Percentiles rank a stretch among this genome's conserved stretches.
Conservation (phyloP, 2,888 invertebrate genomes). For the Xanthostigma xanthostigma region DNA sequence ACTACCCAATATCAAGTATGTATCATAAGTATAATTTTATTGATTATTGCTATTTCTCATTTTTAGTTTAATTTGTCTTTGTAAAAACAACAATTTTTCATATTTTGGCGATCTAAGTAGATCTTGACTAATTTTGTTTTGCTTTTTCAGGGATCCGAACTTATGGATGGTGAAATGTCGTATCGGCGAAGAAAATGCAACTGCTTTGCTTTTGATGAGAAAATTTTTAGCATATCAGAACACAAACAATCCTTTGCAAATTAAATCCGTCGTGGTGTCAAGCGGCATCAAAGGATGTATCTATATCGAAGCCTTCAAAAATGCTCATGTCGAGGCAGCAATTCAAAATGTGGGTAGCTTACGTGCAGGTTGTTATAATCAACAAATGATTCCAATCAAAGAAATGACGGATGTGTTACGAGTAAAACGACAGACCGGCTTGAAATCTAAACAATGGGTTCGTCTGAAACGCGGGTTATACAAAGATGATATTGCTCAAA, state of each 20-base stretch:
- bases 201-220: conserved; percentile 84
- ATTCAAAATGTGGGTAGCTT: conserved; percentile 89
- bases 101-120: no score
- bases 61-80: no score
- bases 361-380: conserved; percentile 84
- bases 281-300: conserved; percentile 97
- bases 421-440: conserved; percentile 86
- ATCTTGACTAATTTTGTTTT: no score
- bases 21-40: conserved; percentile 6
- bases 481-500: conserved; percentile 91
- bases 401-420: conserved; percentile 98
- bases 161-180: conserved; percentile 99
- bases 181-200: conserved; percentile 92
- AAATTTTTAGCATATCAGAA: conserved; percentile 86
- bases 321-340: conserved; percentile 91
- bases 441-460: conserved; percentile 95
- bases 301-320: conserved; percentile 96
- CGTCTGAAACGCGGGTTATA: conserved; percentile 84
- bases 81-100: no score
- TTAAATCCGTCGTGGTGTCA: conserved; percentile 92
- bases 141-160: conserved; percentile 71
- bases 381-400: conserved; percentile 97
- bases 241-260: conserved; percentile 74
- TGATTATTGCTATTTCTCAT: no score
- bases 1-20: conserved; percentile 87